Evolutionary conservation across 2,113 vertebrate genomes (phyloP).

Genomic region (Phocoena phocoena): DNA sequence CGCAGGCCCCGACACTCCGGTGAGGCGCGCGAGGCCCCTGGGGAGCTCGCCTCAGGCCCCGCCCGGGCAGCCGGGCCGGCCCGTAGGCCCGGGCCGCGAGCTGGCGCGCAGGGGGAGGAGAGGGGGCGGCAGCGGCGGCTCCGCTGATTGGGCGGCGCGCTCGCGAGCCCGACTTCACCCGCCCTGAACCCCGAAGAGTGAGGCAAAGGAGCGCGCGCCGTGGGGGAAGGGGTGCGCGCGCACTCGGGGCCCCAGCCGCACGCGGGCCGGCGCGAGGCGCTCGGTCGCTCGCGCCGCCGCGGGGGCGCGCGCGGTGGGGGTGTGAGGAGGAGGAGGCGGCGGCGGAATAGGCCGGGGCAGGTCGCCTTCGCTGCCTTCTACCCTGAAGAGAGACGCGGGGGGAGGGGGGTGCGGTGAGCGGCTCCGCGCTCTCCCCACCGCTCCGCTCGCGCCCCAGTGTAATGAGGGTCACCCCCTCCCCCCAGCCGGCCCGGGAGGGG

Average conservation of each 20-base stretch:
- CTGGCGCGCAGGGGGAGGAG: slow-evolving; percentile 42
- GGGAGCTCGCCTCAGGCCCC: slow-evolving; percentile 64
- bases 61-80: slow-evolving; percentile 53
- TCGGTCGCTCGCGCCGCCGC: slow-evolving; percentile 69
- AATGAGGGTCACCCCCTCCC: slow-evolving; percentile 75
- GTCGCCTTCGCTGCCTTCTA: slow-evolving; percentile 71
- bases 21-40: slow-evolving; percentile 68
- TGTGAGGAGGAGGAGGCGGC: slow-evolving; percentile 73
- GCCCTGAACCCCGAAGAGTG: slow-evolving; percentile 81
- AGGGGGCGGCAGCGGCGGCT: slow-evolving; percentile 48
- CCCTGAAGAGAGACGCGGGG: slow-evolving; percentile 63
- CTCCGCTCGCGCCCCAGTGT: slow-evolving; percentile 68
- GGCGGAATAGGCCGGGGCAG: slow-evolving; percentile 75
- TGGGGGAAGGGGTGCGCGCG: slow-evolving; percentile 59
- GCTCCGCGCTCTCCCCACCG: slow-evolving; percentile 48
- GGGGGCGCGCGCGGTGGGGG: slow-evolving; percentile 78
- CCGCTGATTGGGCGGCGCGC: slow-evolving; percentile 73
- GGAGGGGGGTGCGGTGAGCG: slow-evolving; percentile 69
- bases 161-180: slow-evolving; percentile 76
- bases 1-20: slow-evolving; percentile 39
- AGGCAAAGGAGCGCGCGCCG: slow-evolving; percentile 68
- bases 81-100: slow-evolving; percentile 56
- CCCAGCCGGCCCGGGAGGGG: slow-evolving; percentile 76
- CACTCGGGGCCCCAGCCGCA: slow-evolving; percentile 59
- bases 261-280: slow-evolving; percentile 72